Evolutionary conservation across 2,888 invertebrate species (phyloP), one percentile per base, ranked within the genome.

Genomic region (Ischnus inquisitorius): DNA sequence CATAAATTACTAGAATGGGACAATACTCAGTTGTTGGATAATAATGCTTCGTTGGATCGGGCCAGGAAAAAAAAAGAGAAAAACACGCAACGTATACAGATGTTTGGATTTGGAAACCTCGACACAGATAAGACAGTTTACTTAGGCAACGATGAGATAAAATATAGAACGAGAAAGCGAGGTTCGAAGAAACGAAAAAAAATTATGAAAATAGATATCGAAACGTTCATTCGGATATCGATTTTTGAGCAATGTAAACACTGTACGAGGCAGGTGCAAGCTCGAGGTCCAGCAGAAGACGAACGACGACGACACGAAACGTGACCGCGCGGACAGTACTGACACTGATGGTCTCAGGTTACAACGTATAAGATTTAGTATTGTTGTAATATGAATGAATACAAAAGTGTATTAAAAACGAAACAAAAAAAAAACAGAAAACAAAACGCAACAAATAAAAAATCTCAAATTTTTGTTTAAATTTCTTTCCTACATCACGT

Each of bases 401-500:
- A 43, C n/a, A 71, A 60, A 25, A 57, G 10, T 43, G 74, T 65
- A 22, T 28, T 39, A 67, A 75, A 64, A 62, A 54, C 10, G 48
- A 69, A 62, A 62, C 80, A 78, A 46, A 76, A 81, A 83, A 54
- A 60, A 62, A 25, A 68, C 43, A 14, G 25, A 72, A 72, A 62
- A 65, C 19, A 60, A 46, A 77, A 72, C 41, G 22, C 1, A 41
- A 65, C 69, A 68, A 51, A 67, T 75, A 67, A 68, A 67, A 74
- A 34, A 72, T 16, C 14, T n/a, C n/a, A 65, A 60, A 76, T 48
- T 72, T 65, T 41, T 43, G 69, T 64, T 71, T 51, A 8, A 85
- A 74, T 67, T 82, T 64, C 54, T 74, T 74, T 81, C 65, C 77
- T 85, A 81, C 64, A 75, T 83, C 83, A 85, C 82, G 87, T 82